A percentile compares a stretch with the other conserved stretches of the same genome.
These are phyloP conservation scores for Leucoma salicis DNA, from an alignment of 2,888 invertebrate species.

Conservation along the genomic window DNA sequence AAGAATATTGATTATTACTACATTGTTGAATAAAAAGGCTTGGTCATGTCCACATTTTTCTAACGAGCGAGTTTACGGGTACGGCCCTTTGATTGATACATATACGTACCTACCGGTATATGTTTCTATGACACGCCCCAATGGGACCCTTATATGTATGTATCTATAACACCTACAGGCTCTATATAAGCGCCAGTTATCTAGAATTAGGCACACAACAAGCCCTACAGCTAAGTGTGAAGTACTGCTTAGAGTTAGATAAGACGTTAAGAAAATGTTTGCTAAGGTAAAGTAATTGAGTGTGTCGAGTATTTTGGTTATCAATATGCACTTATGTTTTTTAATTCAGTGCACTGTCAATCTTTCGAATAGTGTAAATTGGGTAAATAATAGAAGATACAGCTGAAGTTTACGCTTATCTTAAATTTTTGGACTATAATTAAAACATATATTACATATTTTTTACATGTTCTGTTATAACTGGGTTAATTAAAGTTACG, in stretches of 20 bases:
- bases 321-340: background rate
- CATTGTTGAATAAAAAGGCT: background rate
- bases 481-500: no score
- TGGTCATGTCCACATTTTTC: constrained; percentile 43
- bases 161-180: constrained; percentile 67
- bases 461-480: no score
- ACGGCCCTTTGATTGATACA: constrained; percentile 65
- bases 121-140: constrained; percentile 60
- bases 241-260: constrained; percentile 57
- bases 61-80: constrained; percentile 57
- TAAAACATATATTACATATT: no score
- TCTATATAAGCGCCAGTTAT: constrained; percentile 74
- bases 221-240: constrained; percentile 66
- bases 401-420: no score
- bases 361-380: no score
- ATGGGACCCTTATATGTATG: constrained; percentile 48
- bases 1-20: background rate
- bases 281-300: constrained; percentile 60
- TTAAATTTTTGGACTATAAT: no score
- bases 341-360: background rate
- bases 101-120: constrained; percentile 45
- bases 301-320: background rate
- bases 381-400: no score
- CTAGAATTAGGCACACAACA: constrained; percentile 73
- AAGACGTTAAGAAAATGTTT: constrained; percentile 67